phyloP scores from a whole-genome alignment of 2,888 invertebrate species.

The Mantis religiosa region DNA sequence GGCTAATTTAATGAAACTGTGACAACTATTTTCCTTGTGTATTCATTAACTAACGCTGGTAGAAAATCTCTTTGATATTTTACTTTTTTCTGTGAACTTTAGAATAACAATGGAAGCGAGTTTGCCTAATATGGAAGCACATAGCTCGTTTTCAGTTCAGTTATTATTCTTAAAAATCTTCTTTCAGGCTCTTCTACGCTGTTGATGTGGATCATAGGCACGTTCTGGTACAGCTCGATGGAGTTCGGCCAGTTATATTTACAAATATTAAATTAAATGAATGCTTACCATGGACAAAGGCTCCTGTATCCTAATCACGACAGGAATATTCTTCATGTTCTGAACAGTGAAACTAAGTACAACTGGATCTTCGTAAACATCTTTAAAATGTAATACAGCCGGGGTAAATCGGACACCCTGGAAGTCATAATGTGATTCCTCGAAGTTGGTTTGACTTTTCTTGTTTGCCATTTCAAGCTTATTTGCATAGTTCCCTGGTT shows the following conservation, averaged over 20 bases:
- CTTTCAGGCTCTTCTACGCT: too few species aligned
- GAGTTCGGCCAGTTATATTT: background rate
- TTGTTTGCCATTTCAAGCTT: background rate
- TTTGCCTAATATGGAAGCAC: too few species aligned
- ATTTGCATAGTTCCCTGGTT: too few species aligned
- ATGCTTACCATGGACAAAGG: background rate
- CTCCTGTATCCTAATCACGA: constrained; percentile 39
- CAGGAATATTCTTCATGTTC: constrained; percentile 41
- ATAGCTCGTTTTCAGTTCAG: too few species aligned
- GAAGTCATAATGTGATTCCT: constrained; percentile 19
- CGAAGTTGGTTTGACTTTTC: rapidly evolving
- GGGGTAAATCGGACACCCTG: constrained; percentile 43
- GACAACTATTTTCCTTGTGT: too few species aligned
- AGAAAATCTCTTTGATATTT: too few species aligned
- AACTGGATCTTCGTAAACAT: constrained; percentile 44
- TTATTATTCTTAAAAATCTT: too few species aligned
- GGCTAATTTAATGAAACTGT: too few species aligned
- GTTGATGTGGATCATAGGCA: too few species aligned
- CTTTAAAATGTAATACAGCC: constrained; percentile 42
- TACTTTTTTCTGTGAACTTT: too few species aligned
- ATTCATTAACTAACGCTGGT: too few species aligned
- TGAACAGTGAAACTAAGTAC: constrained; percentile 40
- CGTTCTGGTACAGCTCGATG: background rate
- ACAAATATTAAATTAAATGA: background rate
- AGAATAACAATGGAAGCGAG: too few species aligned